Conservation (phyloP, 2,888 invertebrate species). For the Mesorhabditis sp. region DNA sequence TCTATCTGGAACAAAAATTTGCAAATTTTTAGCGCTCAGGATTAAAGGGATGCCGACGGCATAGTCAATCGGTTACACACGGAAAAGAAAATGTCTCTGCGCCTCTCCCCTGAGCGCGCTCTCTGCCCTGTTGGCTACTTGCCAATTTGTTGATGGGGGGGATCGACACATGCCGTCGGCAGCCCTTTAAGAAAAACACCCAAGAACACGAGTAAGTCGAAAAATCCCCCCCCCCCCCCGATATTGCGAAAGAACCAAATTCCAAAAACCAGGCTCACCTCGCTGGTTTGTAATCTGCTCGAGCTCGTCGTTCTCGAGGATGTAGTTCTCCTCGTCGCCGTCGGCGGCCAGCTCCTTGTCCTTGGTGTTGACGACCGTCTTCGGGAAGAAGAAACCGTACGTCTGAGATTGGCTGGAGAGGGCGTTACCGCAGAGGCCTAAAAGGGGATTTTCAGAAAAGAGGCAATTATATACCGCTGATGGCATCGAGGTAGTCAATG, state of each 20-base stretch:
- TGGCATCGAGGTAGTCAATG: not conserved
- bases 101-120: no score
- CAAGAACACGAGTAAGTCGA: no score
- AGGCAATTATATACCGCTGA: not conserved
- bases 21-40: no score
- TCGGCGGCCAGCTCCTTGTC: not conserved
- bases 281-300: not conserved
- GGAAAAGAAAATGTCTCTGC: no score
- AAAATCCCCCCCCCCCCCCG: no score
- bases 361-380: not conserved
- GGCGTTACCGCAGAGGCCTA: conserved; percentile 4
- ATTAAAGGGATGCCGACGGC: no score
- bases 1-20: no score
- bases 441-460: not conserved
- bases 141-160: no score
- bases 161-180: no score
- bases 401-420: not conserved
- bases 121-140: no score
- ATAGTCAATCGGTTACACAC: no score
- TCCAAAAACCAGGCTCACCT: not conserved
- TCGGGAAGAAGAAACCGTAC: conserved; percentile 4
- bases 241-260: not conserved
- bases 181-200: no score
- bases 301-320: not conserved
- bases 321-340: not conserved